Percentiles rank a stretch among this genome's conserved stretches.
These are phyloP conservation scores for Ophion ventricosus DNA, from an alignment of 2,888 invertebrate species.

Conservation along the genomic window DNA sequence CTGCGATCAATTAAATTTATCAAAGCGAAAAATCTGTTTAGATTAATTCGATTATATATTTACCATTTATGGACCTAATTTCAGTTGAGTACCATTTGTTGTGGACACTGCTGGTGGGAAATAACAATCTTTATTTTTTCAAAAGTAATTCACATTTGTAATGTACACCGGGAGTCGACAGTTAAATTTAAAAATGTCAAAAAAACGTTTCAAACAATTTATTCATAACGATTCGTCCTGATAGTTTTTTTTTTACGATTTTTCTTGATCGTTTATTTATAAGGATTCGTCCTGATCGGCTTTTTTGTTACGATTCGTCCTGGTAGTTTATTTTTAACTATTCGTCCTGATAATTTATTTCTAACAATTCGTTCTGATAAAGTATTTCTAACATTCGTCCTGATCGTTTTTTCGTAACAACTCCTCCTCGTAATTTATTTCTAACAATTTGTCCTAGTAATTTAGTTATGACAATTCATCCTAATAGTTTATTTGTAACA, in stretches of 20 bases:
- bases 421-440: background rate
- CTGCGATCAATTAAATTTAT: too few species aligned
- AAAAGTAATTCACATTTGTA: background rate
- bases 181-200: too few species aligned
- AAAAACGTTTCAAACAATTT: too few species aligned
- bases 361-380: background rate
- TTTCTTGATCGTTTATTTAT: too few species aligned
- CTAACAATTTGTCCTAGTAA: background rate
- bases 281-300: too few species aligned
- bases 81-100: background rate
- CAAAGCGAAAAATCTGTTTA: background rate
- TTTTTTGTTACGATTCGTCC: too few species aligned
- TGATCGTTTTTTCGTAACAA: background rate
- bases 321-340: background rate
- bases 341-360: background rate
- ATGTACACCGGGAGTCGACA: background rate
- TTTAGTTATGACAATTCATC: background rate
- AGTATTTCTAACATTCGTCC: background rate
- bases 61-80: background rate
- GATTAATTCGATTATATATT: background rate
- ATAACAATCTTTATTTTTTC: too few species aligned
- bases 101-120: background rate
- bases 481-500: background rate
- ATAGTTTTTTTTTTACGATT: too few species aligned
- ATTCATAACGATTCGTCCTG: too few species aligned